Evolutionary conservation across 2,797 vertebrate species (phyloP), one percentile per base, ranked within the genome.

Genomic region (Poecilia gillii): DNA sequence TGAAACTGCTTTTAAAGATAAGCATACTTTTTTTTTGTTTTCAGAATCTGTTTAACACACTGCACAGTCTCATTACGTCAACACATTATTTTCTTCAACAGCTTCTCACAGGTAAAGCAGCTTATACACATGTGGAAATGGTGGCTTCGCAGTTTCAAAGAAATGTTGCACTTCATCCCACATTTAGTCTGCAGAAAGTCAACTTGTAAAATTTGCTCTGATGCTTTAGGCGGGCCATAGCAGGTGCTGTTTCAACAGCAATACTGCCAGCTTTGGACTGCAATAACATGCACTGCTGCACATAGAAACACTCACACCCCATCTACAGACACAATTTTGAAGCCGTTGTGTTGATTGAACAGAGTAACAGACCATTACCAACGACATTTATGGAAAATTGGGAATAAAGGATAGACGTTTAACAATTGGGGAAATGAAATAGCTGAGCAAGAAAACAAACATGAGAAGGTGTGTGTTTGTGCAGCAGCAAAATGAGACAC

Each of bases 321-420:
- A 85, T 87, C 71, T 81, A 72, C 77, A 89, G 79, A 82, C 84
- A 78, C 73, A 81, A 82, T 84, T 64, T 79, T 70, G 77, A 84
- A 82, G 71, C 51, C 53, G 53, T 81, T 85, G 79, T 87, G 88
- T 90, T 86, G 90, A 92, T 75, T 88, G 77, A 90, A 88, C 81
- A 86, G 74, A 81, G 82, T 73, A 88, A 84, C 83, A 86, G 83
- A 77, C 82, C 81, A 79, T 85, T 80, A 83, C 84, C 79, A 53
- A 77, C 74, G 80, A 77, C 75, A 73, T 88, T 89, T 86, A 79
- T 51, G 64, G 84, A 89, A 75, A 86, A 82, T 46, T 79, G 78
- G 53, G 41, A 83, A 81, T 84, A 81, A 89, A 86, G 80, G 88
- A 85, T 77, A 83, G 87, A 80, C 77, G 82, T 83, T 89, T 91